Base-by-base conservation (phyloP, 23 tunicate genomes). In the Ascidia mentula region DNA sequence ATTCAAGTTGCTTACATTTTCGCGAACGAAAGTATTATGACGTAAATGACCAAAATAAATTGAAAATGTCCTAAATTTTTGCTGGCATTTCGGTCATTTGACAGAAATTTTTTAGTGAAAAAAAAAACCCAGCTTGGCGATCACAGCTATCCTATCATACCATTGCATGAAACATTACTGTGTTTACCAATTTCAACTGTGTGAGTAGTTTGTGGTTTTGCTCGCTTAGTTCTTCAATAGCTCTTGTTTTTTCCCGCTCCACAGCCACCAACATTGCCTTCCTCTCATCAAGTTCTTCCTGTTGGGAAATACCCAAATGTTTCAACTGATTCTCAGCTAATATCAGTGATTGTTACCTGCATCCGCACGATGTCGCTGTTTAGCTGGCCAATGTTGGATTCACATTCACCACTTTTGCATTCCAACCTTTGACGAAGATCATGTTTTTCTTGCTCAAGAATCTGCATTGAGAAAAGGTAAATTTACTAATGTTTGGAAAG, bases 181-280 rank as follows among this genome's bases (percentile, higher is more conserved):
- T n/a, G n/a, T n/a, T 53, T 69, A 86, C 93, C 79, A 61, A 36
- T 36, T 88, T 87, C 36, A 88, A 74, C 36, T 88, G 93, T 32
- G 40, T 72, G 26, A 74, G 70, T 40, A 88, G 61, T 71, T 88
- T 88, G 7, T 82, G 83, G 39, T 88, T 88, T 77, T 82, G 87
- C 31, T 88, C 82, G 15, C 80, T 35, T 5, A 88, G 45, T 70
- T 88, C 93, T 40, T 77, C 81, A 8, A 82, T 71, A 28, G 81
- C 87, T 22, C 93, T 83, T 39, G 84, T 72, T 74, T 82, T 88
- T 78, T 88, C 93, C 18, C 83, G 83, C 75, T 88, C 93, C 40
- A 77, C 82, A 37, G 93, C 69, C 31, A 33, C 46, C 81, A 82
- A 59, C 87, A 88, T 82, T 0, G 80, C 83, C 36, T 78, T 76